Base-by-base conservation (phyloP, 2,888 invertebrate genomes). In the Apamea monoglypha region DNA sequence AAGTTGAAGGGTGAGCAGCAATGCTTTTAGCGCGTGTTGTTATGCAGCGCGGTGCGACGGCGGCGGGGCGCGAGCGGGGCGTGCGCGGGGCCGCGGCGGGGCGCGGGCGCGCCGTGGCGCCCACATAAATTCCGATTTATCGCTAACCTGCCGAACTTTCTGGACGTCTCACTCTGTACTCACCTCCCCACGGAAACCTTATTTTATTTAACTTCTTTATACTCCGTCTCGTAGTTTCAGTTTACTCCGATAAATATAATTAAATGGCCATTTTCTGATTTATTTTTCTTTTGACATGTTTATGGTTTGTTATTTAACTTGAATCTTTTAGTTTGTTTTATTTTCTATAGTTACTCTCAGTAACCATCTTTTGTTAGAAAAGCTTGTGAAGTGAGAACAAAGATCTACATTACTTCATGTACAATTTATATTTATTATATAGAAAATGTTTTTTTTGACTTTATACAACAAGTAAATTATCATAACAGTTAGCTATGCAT, bases 41-140 rank as follows among this genome's bases (percentile, higher is more conserved):
- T 93, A 92, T 92, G 92, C 92, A 89, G 86, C 80, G 84, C 75
- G 72, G 79, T 76, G 79, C 85, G 88, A 87, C 83, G 75, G 44
- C 64, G 79, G 81, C 81, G 82, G 79, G 68, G 73, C 80, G 81
- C 64, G 68, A 69, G 82, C 83, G 85, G 61, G 74, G 36, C 44
- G 80, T 80, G 78, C 90, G 92, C 93, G 93, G 82, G 83, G 84
- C 79, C 87, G 82, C 80, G 90, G 93, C 93, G 93, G 84, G 83
- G 84, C 80, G 87, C 78, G 85, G 83, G 87, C 87, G 47, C 68
- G 74, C 66, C n/a, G 74, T 87, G 92, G 93, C 94, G 93, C 94
- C 93, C 92, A 92, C 95, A 95, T 96, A 96, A 96, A 96, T 96
- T 93, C 93, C 93, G 93, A 94, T 95, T 96, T 96, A 95, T 96